Base-by-base conservation (phyloP, 1,140 invertebrate species). In the Drosophila chauvacae region DNA sequence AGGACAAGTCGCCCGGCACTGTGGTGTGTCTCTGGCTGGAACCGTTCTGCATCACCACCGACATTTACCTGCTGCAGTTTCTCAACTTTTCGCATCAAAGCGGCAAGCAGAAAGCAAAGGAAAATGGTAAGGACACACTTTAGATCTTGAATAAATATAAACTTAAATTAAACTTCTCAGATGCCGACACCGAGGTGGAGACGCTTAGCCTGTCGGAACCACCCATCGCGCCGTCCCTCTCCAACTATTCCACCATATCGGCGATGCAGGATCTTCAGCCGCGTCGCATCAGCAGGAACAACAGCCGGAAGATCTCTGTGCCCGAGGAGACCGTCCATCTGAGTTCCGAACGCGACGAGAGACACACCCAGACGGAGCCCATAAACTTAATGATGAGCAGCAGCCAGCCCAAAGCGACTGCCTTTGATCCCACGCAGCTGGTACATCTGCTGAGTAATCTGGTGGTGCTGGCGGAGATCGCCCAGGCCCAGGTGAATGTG, bases 321-420 rank as follows among this genome's bases (percentile, higher is more conserved):
- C 91, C 91, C 0, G 91, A 90, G 39, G 91, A 92, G 65, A 92
- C 91, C 4, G 73, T 92, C 23, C 91, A 92, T 37, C 68, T 77
- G 0, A 92, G 91, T 14, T 92, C 91, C 0, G 91, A 92, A 35
- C 82, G 86, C 2, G 91, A 92, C 45, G 90, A 91, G 42, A 82
- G 77, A 48, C 77, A 75, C 1, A 53, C 84, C 2, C 69, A 84
- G 16, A 7, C 50, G 2, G 81, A 86, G n/a, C 70, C 56, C 20
- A 11, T 59, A 0, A 76, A 50, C n/a, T 14, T 23, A 2, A 28
- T 35, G 20, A 9, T 26, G 0, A 45, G 26, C 20, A 64, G 4
- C 18, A 14, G n/a, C 14, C 61, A 70, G 23, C 14, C 41, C 7
- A 20, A 37, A 1, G 16, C 13, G 11, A 14, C 39, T 18, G 13